Evolutionary conservation across 2,113 vertebrate species (phyloP).

Genomic region (Toxotes chatareus): DNA sequence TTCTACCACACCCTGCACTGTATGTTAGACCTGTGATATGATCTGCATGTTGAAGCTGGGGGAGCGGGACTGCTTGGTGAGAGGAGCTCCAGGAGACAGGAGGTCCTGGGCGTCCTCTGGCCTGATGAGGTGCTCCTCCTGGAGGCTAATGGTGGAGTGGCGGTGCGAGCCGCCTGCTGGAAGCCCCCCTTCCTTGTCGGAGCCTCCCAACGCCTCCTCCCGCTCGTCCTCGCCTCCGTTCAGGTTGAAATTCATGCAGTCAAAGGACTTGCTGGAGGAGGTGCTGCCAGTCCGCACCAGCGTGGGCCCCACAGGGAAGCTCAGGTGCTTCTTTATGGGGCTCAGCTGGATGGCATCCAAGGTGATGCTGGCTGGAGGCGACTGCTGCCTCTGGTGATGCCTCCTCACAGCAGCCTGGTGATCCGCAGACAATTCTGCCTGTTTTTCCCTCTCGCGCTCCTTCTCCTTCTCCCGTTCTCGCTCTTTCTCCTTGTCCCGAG

Average conservation of each 20-base stretch:
- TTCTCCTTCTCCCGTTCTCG: conserved; percentile 76
- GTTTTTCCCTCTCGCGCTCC: conserved; percentile 60
- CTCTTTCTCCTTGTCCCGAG: conserved; percentile 85
- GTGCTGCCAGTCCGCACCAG: conserved; percentile 95
- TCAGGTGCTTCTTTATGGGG: conserved; percentile 93
- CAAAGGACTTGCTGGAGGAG: conserved; percentile 97
- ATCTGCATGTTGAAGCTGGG: conserved; percentile 99
- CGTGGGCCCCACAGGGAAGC: conserved; percentile 87
- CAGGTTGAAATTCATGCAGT: conserved; percentile 92
- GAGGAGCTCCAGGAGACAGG: conserved; percentile 89
- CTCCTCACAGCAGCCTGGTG: conserved; percentile 78
- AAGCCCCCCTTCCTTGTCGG: conserved; percentile 83
- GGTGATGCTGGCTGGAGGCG: conserved; percentile 79
- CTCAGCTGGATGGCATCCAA: conserved; percentile 91
- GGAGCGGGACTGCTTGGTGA: conserved; percentile 96
- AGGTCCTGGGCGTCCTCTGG: conserved; percentile 88
- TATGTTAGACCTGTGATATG: conserved; percentile 95
- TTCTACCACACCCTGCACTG: conserved; percentile 30
- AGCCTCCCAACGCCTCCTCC: conserved; percentile 78
- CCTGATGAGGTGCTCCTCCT: conserved; percentile 93
- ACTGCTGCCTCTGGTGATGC: conserved; percentile 82
- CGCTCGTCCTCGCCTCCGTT: conserved; percentile 86
- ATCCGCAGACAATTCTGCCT: conserved; percentile 68
- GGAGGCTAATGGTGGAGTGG: conserved; percentile 94
- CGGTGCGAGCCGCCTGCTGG: conserved; percentile 87